Percentiles rank a stretch among this genome's conserved stretches.
These are phyloP conservation scores for Zosterops pallidus DNA, from an alignment of 2,113 vertebrate genomes.

Conservation along the genomic window DNA sequence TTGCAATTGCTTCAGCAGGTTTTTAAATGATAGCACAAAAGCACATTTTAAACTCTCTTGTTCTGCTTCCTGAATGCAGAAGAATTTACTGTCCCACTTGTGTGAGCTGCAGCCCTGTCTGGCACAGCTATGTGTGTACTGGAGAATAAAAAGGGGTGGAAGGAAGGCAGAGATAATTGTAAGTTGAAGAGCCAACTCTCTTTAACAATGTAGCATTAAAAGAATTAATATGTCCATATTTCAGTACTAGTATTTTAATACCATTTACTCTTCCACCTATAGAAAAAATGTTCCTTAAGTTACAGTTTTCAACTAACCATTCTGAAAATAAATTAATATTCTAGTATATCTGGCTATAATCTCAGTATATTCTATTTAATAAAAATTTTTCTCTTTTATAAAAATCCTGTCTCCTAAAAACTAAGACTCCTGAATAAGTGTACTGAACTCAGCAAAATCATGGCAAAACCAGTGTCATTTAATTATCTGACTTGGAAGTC, in stretches of 20 bases:
- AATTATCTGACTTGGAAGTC: neutral
- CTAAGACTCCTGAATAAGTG: neutral
- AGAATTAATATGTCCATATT: neutral
- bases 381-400: neutral
- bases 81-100: neutral
- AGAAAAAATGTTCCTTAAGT: neutral
- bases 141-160: neutral
- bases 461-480: neutral
- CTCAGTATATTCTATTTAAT: neutral
- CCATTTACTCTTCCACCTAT: neutral
- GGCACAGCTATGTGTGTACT: neutral
- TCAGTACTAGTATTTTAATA: slow-evolving; percentile 3
- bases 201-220: neutral
- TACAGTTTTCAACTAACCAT: neutral
- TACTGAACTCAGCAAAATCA: neutral
- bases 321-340: slow-evolving; percentile 25
- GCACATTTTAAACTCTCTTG: neutral
- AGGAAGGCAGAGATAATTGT: neutral
- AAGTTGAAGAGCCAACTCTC: neutral
- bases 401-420: neutral
- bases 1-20: neutral
- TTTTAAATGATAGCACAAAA: neutral
- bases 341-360: neutral
- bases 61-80: neutral
- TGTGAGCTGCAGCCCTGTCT: neutral